Evolutionary conservation across 1,140 invertebrate genomes (phyloP), one percentile per base, ranked within the genome.

Genomic region (Augochlora pura): DNA sequence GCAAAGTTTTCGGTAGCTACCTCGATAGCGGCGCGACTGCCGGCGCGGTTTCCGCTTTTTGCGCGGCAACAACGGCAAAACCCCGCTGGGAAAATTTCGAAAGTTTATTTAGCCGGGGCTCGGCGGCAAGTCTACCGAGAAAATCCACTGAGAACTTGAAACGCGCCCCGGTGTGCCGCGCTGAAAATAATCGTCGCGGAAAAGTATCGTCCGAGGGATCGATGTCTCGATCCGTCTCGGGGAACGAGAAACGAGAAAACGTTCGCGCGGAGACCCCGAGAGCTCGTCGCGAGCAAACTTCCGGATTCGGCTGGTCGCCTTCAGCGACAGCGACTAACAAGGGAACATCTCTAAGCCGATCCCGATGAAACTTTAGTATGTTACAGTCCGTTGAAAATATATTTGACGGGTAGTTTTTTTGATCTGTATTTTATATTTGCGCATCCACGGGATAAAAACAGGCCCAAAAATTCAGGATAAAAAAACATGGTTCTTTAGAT

Each of bases 11-110:
- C 27, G 64, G n/a, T 57, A n/a, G 49, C 23, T 32, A 49, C 32
- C 27, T 63, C 14, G 39, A 12, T 18, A 0, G 14, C n/a, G 57
- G 39, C 39, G 4, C 18, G 63, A 23, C 38, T 23, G 42, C 66
- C 59, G 16, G 3, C n/a, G 59, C n/a, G 59, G 18, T 77, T 64
- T 46, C 62, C 68, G 60, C 57, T 63, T 77, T 64, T 71, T 64
- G 68, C 68, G 25, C 68, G 27, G 32, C 32, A 77, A 71, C 76
- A 77, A 77, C 57, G 59, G 38, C 39, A 63, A 77, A 63, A 71
- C 38, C 6, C 42, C 7, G n/a, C 46, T 27, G 39, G 23, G 32
- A 70, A 71, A 70, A 39, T 64, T 77, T 71, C 60, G 10, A 64
- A 77, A 77, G 76, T 71, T 77, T 77, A 63, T 49, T 49, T 69